Evolutionary conservation across 92 coral and sea anemone species (phyloP).

Genomic region (Virgularia gustaviana): DNA sequence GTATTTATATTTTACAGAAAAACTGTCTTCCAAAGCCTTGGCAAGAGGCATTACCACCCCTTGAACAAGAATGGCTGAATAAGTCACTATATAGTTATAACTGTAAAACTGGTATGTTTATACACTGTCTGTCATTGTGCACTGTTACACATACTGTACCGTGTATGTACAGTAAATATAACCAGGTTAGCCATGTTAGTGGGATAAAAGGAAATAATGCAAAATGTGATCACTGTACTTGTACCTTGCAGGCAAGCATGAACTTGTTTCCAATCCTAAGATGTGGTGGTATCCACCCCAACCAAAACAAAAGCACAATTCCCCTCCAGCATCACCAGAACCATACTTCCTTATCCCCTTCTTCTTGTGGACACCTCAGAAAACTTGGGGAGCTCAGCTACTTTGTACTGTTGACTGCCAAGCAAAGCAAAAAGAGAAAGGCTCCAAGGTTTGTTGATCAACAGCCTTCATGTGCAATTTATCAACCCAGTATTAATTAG

Average conservation of each 20-base stretch:
- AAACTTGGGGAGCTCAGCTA: slow-evolving; percentile 30
- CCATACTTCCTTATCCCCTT: slow-evolving; percentile 26
- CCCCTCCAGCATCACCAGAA: slow-evolving; percentile 34
- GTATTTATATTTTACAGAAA: background rate
- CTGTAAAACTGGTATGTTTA: background rate
- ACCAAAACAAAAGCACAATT: background rate
- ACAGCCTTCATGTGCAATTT: background rate
- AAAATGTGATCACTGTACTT: too few relatives aligned
- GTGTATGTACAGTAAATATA: background rate
- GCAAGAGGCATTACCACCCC: slow-evolving; percentile 18
- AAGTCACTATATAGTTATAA: background rate
- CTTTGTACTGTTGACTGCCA: slow-evolving; percentile 19
- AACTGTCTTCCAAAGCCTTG: slow-evolving; percentile 25
- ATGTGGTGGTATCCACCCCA: slow-evolving; percentile 56
- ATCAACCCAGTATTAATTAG: background rate
- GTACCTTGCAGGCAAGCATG: background rate
- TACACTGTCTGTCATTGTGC: too few relatives aligned
- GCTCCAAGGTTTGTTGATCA: slow-evolving; percentile 5
- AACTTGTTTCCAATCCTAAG: background rate
- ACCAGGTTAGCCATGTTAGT: too few relatives aligned
- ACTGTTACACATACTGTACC: background rate
- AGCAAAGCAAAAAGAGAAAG: slow-evolving; percentile 7
- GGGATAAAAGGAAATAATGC: too few relatives aligned
- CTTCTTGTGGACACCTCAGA: slow-evolving; percentile 43
- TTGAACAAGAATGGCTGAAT: slow-evolving; percentile 8